Conservation (phyloP, 2,113 vertebrate species). For the Stomatorhinus ivindoensis region DNA sequence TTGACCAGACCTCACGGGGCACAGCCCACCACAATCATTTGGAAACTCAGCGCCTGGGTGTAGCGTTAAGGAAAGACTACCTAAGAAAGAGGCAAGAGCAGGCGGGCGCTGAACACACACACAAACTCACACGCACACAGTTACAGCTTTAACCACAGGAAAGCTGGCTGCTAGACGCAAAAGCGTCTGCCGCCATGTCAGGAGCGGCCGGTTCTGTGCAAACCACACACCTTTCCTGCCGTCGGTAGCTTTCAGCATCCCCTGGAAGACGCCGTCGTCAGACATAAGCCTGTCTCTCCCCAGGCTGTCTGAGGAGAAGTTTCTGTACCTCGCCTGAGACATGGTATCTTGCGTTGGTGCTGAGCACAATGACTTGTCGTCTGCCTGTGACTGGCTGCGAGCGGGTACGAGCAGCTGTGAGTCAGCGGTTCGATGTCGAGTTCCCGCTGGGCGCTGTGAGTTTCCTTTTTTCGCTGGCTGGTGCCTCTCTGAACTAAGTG, state of each 20-base stretch:
- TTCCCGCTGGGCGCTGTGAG: not conserved
- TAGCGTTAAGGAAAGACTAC: not conserved
- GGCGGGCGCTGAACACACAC: not conserved
- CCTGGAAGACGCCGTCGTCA: constrained; percentile 60
- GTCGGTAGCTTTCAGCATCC: constrained; percentile 63
- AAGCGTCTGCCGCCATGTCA: not conserved
- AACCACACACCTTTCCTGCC: constrained; percentile 60
- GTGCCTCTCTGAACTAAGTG: constrained; percentile 54
- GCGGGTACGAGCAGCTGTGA: not conserved
- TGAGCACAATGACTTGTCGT: too few relatives aligned
- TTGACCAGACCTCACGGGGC: not conserved
- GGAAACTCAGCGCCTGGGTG: not conserved
- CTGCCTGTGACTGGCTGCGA: constrained; percentile 10
- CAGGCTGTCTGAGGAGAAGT: constrained; percentile 48
- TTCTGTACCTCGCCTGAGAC: constrained; percentile 53
- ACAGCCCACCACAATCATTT: too few relatives aligned
- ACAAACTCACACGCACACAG: not conserved
- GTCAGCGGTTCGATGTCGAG: not conserved
- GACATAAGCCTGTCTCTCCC: constrained; percentile 56
- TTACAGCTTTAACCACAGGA: not conserved
- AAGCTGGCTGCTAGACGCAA: not conserved
- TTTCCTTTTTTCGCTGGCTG: constrained; percentile 30
- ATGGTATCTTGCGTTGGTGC: constrained; percentile 33
- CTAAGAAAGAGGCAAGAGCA: not conserved
- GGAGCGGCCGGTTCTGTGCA: not conserved